A percentile compares a stretch with the other conserved stretches of the same genome.
These are phyloP conservation scores for Drosophila arawakana DNA, from an alignment of 1,140 invertebrate genomes.

Conservation along the genomic window DNA sequence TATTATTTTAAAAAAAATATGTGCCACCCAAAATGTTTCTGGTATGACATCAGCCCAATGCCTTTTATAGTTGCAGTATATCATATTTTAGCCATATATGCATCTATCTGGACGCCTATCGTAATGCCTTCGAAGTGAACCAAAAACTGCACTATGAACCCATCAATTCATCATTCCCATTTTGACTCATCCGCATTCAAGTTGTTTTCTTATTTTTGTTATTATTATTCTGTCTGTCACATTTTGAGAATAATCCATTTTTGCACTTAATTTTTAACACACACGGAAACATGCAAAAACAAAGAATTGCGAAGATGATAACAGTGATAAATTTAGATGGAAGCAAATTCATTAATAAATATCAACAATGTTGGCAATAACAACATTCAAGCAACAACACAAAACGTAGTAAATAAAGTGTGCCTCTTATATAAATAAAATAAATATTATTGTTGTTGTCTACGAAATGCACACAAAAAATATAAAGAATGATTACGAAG, in stretches of 20 bases:
- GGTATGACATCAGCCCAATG: slow-evolving; percentile 41
- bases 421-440: slow-evolving; percentile 52
- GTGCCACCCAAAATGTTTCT: slow-evolving; percentile 16
- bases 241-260: slow-evolving; percentile 64
- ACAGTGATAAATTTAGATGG: slow-evolving; percentile 42
- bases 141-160: slow-evolving; percentile 33
- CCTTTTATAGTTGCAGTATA: slow-evolving; percentile 19
- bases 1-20: not conserved
- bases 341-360: slow-evolving; percentile 51
- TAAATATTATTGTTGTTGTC: slow-evolving; percentile 63
- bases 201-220: slow-evolving; percentile 9
- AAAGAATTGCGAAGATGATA: slow-evolving; percentile 20
- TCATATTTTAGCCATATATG: slow-evolving; percentile 23
- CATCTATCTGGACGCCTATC: slow-evolving; percentile 14
- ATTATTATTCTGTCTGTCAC: slow-evolving; percentile 49
- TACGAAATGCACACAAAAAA: slow-evolving; percentile 18
- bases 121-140: slow-evolving; percentile 13
- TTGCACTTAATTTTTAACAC: slow-evolving; percentile 61
- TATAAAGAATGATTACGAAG: slow-evolving; percentile 32
- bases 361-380: slow-evolving; percentile 31
- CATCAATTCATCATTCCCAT: slow-evolving; percentile 26
- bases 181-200: slow-evolving; percentile 25
- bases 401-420: slow-evolving; percentile 26
- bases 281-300: slow-evolving; percentile 47
- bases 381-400: slow-evolving; percentile 2